These are phyloP conservation scores for Ramphastos sulfuratus DNA, from an alignment of 2,113 vertebrate species.

Conservation along the genomic window DNA sequence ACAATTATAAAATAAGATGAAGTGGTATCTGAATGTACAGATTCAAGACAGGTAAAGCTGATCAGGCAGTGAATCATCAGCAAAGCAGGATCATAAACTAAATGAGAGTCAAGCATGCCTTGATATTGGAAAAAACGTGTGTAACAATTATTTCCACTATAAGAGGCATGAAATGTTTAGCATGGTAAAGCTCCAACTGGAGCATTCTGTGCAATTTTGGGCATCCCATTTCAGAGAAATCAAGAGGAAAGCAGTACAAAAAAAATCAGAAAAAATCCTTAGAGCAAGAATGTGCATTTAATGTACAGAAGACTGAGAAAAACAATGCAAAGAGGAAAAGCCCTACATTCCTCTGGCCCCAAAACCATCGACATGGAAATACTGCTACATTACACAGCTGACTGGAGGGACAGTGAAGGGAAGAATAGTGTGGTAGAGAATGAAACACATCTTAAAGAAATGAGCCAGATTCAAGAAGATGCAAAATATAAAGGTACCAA, in stretches of 20 bases:
- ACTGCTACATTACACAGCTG: not conserved
- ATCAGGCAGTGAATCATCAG: not conserved
- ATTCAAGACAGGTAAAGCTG: not conserved
- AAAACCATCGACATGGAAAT: not conserved
- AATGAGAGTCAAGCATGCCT: not conserved
- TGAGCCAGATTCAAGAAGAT: not conserved
- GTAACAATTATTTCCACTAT: not conserved
- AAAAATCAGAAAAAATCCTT: not conserved
- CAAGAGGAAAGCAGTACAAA: not conserved
- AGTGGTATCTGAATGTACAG: not conserved
- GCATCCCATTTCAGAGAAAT: not conserved
- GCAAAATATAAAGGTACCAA: not conserved
- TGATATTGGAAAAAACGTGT: not conserved
- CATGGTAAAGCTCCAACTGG: not conserved
- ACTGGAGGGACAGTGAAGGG: not conserved
- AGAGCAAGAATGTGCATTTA: not conserved
- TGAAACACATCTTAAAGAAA: not conserved
- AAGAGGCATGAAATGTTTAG: not conserved
- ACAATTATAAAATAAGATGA: not conserved
- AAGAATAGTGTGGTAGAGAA: not conserved
- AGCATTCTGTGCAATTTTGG: not conserved
- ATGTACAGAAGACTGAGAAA: not conserved
- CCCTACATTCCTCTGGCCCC: not conserved
- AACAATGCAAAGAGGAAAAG: not conserved
- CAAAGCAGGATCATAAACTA: not conserved